phyloP scores from a whole-genome alignment of 30 jellyfish, hydroid and myxozoan species.

The Turritopsis dohrnii region DNA sequence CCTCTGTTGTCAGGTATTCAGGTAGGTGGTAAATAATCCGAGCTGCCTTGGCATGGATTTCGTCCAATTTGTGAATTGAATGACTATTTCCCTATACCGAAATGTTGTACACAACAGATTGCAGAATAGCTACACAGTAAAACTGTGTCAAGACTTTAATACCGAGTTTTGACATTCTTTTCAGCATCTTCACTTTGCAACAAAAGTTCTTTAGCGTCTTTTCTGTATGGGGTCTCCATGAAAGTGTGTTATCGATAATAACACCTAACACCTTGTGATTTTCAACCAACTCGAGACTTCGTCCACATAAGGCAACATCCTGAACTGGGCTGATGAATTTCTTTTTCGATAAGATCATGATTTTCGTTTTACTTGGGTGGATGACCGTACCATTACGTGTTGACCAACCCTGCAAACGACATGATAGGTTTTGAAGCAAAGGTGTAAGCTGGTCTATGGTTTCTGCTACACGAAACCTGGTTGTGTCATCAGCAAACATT shows the following conservation, averaged over 20 bases:
- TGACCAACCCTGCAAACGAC: background rate
- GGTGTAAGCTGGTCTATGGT: background rate
- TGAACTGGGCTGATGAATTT: background rate
- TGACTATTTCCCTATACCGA: background rate
- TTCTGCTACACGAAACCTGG: background rate
- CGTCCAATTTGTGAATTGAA: background rate
- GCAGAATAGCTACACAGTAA: background rate
- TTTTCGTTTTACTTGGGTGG: background rate
- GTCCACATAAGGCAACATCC: background rate
- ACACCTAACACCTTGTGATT: background rate
- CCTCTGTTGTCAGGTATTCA: background rate
- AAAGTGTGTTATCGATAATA: background rate
- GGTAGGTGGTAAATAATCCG: background rate
- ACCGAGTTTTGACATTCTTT: background rate
- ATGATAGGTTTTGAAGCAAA: background rate
- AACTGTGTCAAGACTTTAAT: too few relatives aligned
- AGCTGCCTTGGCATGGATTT: background rate
- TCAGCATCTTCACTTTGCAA: background rate
- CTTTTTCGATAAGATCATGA: background rate
- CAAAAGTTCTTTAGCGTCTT: background rate
- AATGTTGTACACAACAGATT: background rate
- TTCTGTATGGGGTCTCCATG: background rate
- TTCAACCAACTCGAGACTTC: background rate
- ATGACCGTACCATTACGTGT: background rate
- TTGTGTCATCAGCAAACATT: background rate